A percentile compares a stretch with the other conserved stretches of the same genome.
Conservation (phyloP, 2,888 invertebrate species). For the Perithous albicinctus region DNA sequence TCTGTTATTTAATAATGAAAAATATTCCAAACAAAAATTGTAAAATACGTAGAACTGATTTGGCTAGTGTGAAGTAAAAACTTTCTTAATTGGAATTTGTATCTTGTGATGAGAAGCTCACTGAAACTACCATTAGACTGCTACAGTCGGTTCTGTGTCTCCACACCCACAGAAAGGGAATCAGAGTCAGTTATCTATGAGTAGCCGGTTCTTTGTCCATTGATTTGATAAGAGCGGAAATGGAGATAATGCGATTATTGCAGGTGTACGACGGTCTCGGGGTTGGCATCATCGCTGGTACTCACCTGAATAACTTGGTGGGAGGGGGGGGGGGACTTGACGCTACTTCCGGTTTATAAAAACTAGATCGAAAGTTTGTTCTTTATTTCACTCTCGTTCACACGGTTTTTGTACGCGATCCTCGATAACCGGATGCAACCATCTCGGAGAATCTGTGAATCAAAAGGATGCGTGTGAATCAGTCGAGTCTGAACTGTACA, state of each 20-base stretch:
- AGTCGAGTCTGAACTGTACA: not conserved
- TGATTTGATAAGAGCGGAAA: slow-evolving; percentile 44
- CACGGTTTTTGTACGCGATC: slow-evolving; percentile 18
- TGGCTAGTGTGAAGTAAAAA: too few species aligned
- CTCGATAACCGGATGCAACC: slow-evolving; percentile 15
- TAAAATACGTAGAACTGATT: too few species aligned
- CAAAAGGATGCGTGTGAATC: not conserved
- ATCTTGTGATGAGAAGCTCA: slow-evolving; percentile 1
- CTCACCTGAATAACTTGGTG: not conserved
- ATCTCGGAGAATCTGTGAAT: slow-evolving; percentile 38
- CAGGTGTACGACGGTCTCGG: not conserved
- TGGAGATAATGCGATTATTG: not conserved
- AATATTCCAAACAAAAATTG: too few species aligned
- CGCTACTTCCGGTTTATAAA: not conserved
- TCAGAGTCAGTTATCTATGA: slow-evolving; percentile 31
- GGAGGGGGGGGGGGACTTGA: too few species aligned
- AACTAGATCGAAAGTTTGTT: not conserved
- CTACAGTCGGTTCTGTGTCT: not conserved
- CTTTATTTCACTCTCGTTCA: not conserved
- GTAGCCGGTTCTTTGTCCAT: slow-evolving; percentile 17
- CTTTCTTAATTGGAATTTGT: not conserved
- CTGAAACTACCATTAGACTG: not conserved
- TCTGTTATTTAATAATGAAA: too few species aligned
- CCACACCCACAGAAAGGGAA: not conserved
- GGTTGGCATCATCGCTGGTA: not conserved